Evolutionary conservation across 2,113 vertebrate genomes (phyloP), one percentile per base, ranked within the genome.

Genomic region (Suricata suricatta): DNA sequence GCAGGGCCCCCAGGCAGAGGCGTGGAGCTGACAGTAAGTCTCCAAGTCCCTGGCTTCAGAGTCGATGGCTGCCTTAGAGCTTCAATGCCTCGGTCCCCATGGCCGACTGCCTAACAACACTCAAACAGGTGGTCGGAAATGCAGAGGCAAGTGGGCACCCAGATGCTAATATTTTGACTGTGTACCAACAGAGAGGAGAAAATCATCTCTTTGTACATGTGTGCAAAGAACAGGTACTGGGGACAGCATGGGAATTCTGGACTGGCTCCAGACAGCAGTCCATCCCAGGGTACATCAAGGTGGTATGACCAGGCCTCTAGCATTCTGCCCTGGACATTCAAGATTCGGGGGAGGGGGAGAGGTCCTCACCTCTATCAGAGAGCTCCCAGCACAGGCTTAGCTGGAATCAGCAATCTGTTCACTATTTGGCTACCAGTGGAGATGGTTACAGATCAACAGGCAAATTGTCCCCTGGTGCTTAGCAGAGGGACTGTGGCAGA

Each of bases 1-100:
- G 38, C 85, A 76, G 50, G 38, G 77, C 86, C 86, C n/a, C 13
- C 57, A 52, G 80, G 47, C 90, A 77, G 80, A 92, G 35, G 11
- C 66, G 10, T 44, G 3, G 21, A 50, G 66, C 74, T 74, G n/a
- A 86, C 60, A 35, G n/a, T 15, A 15, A 79, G 72, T 82, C 88
- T 94, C 91, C 31, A 2, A 50, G 35, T 16, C 9, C 60, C 52
- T 4, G 7, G 44, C 90, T 68, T 82, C 83, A 88, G 87, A 96
- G 86, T 63, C 60, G 27, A 68, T 4, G 0, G 50, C 79, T 64
- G 60, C 44, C 74, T 92, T 27, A 16, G 9, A 95, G 52, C 60
- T 85, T 82, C 90, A 63, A 41, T 29, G 87, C 54, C 77, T 82
- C 7, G 0, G n/a, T 54, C 54, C 57, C 41, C 1, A 0, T 15